Evolutionary conservation across 1,140 invertebrate genomes (phyloP), one percentile per base, ranked within the genome.

Genomic region (Drosophila lini): DNA sequence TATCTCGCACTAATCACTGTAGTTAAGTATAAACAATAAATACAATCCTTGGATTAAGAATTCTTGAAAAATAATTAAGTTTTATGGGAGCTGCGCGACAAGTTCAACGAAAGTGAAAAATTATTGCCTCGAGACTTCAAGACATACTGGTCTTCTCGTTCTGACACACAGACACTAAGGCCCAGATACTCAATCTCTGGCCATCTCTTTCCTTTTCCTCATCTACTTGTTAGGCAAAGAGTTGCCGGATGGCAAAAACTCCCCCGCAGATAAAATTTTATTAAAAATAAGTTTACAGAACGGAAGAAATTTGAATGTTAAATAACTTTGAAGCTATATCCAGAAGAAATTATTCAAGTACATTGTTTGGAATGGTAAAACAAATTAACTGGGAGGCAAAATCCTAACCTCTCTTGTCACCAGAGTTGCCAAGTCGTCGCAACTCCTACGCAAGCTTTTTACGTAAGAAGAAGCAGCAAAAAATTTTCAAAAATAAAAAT

Each of bases 161-260:
- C 42, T 47, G 5, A 4, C 34, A 31, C 34, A 38, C 1, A 4
- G 3, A 31, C 5, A 13, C 1, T 25, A 0, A 32, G 15, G 19
- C 38, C 0, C 5, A 64, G 22, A 25, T 38, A 62, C 13, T 15
- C 0, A 10, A 16, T 11, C 0, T 9, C 5, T 11, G 8, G 32
- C 10, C 16, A 15, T 45, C 28, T 50, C 42, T 9, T 7, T 48
- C 5, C 1, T 28, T 22, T 15, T 3, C 13, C 3, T 15, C 19
- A 36, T 13, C 8, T 61, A 13, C 11, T 15, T 19, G 0, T 11
- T 11, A 15, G 1, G 3, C 5, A 0, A 0, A n/a, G 40, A 10
- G 74, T 34, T 76, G 73, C 62, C 74, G 55, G 55, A 67, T 28
- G 6, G 36, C 3, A 1, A 3, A 1, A 2, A 44, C 68, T 40